Evolutionary conservation across 2,888 invertebrate genomes (phyloP), one percentile per base, ranked within the genome.

Genomic region (Cheiracanthium punctorium): DNA sequence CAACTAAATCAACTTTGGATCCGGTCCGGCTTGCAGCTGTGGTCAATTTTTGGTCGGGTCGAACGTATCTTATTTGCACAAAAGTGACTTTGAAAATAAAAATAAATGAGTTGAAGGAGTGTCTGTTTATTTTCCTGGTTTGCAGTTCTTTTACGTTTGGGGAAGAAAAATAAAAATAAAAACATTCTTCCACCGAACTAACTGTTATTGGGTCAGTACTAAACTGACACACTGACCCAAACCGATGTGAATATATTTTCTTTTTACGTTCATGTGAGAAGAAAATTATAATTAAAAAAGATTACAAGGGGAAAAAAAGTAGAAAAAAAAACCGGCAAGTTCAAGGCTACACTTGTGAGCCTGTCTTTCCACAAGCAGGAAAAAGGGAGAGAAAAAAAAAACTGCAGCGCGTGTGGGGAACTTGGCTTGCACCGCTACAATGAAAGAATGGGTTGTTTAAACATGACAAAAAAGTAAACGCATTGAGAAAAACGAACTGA

Each of bases 211-310:
- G 74, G 74, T 58, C 74, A 74, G 58, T n/a, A n/a, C 32, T 12
- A 28, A 58, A 74, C 32, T 74, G 74, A 52, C 74, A 74, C 32
- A 74, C 74, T 74, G 74, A 74, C 74, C 74, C 74, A 58, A 33
- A 74, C 58, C 20, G 14, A 37, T 17, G 12, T 8, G 58, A 32
- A 73, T 48, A 48, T 48, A 48, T 48, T 48, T 48, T 48, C 73
- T 52, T 28, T 73, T 73, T 32, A 20, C 14, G 48, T n/a, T 24
- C 20, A 33, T 32, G 30, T 10, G 37, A 12, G 28, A 33, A 7
- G 20, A 74, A 74, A 74, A 74, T 48, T 74, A 74, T 64, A 64
- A 74, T 74, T 74, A 74, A 74, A 74, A 69, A 67, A n/a, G 48
- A n/a, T n/a, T n/a, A n/a, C n/a, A n/a, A n/a, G n/a, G n/a, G n/a